phyloP scores from a whole-genome alignment of 2,113 vertebrate species.

The Delphinus delphis region DNA sequence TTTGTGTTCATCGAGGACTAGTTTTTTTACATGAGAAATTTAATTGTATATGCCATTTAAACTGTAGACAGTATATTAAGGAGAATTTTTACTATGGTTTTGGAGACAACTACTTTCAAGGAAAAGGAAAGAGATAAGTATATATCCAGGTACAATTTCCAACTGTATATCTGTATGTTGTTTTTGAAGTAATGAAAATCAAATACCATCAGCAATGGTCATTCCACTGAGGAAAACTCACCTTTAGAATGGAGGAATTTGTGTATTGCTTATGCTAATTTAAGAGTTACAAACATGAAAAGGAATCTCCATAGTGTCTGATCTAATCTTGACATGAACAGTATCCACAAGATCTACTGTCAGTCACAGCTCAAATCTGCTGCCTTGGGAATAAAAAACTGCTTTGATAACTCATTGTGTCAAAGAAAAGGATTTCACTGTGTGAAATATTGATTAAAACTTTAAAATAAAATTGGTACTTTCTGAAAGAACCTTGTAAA shows the following conservation, averaged over 20 bases:
- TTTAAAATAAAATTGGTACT: constrained; percentile 66
- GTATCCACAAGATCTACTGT: constrained; percentile 23
- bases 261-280: constrained; percentile 1
- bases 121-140: background rate
- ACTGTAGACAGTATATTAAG: background rate
- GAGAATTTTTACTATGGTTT: background rate
- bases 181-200: constrained; percentile 47
- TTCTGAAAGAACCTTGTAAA: constrained; percentile 31
- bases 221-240: constrained; percentile 28
- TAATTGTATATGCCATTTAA: background rate
- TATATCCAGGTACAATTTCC: background rate
- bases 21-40: background rate
- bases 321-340: constrained; percentile 20
- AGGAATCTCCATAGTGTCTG: background rate
- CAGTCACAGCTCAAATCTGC: constrained; percentile 32
- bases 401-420: constrained; percentile 59
- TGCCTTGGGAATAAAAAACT: constrained; percentile 42
- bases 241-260: background rate
- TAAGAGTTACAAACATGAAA: constrained; percentile 49
- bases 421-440: constrained; percentile 62
- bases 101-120: background rate
- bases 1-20: background rate
- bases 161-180: background rate
- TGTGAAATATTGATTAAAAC: constrained; percentile 72
- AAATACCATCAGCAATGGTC: background rate